Evolutionary conservation across 2,797 vertebrate genomes (phyloP).

Genomic region (Bucorvus abyssinicus): DNA sequence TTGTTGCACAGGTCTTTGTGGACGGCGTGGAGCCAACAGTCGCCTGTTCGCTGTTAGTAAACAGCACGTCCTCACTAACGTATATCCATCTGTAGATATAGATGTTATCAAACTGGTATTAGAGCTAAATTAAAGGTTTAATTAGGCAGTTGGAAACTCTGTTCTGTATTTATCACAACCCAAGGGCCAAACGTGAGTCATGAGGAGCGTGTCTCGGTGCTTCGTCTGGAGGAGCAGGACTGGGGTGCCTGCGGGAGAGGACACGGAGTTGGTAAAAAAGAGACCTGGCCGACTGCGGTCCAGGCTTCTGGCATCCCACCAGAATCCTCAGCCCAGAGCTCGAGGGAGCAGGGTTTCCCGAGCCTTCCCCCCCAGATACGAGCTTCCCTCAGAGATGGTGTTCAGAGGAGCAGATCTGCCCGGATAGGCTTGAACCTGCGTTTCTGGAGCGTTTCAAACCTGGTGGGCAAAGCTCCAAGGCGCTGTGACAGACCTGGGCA

Average conservation of each 20-base stretch:
- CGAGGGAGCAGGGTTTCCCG: not conserved
- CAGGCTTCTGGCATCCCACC: not conserved
- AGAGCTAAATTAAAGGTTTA: not conserved
- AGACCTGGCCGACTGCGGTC: not conserved
- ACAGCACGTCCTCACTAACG: not conserved
- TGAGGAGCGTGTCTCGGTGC: not conserved
- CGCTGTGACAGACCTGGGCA: not conserved
- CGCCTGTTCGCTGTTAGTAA: fast-evolving
- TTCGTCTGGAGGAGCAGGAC: not conserved
- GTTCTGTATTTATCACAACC: not conserved
- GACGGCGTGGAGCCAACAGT: not conserved
- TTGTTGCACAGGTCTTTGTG: not conserved
- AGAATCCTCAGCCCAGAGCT: not conserved
- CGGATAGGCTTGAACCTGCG: fast-evolving
- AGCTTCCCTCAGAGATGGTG: not conserved
- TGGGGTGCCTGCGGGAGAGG: fast-evolving
- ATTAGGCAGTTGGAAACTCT: not conserved
- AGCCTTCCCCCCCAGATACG: not conserved
- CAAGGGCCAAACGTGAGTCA: fast-evolving
- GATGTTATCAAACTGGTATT: not conserved
- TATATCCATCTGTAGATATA: fast-evolving
- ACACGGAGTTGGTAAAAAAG: not conserved
- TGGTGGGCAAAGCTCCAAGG: not conserved
- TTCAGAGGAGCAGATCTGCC: not conserved
- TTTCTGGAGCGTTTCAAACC: not conserved